These are phyloP conservation scores for Venusia cambrica DNA, from an alignment of 2,888 invertebrate species.

Conservation along the genomic window DNA sequence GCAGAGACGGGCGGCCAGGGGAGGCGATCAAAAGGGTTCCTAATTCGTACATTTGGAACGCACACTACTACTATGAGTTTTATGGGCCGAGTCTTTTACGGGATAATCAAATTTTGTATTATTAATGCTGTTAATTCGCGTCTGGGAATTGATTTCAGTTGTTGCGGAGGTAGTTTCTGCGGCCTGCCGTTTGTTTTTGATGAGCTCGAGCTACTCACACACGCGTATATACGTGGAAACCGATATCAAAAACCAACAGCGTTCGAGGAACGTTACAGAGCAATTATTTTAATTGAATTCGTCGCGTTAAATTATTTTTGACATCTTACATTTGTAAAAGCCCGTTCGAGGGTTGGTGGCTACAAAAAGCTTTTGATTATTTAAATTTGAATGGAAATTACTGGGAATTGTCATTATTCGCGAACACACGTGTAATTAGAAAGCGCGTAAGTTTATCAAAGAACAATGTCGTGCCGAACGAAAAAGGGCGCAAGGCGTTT, in stretches of 20 bases:
- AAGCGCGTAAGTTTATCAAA: conserved; percentile 27
- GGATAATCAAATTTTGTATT: conserved; percentile 81
- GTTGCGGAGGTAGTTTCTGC: conserved; percentile 27
- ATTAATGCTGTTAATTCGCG: conserved; percentile 73
- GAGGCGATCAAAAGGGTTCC: conserved; percentile 75
- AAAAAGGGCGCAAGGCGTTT: conserved; percentile 9
- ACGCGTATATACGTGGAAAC: conserved; percentile 23
- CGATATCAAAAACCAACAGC: conserved; percentile 44
- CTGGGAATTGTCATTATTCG: conserved; percentile 29
- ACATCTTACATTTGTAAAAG: conserved; percentile 58
- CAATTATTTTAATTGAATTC: conserved; percentile 62
- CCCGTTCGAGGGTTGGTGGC: conserved; percentile 59
- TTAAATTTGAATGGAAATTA: conserved; percentile 29
- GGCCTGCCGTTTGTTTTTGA: conserved; percentile 30
- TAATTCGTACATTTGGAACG: conserved; percentile 76
- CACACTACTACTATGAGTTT: conserved; percentile 76
- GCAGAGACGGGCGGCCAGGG: conserved; percentile 52
- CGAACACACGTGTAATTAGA: conserved; percentile 31
- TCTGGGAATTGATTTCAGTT: conserved; percentile 61
- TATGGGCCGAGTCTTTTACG: conserved; percentile 79
- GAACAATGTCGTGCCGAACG: conserved; percentile 15
- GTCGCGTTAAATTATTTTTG: conserved; percentile 61
- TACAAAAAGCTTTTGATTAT: conserved; percentile 30
- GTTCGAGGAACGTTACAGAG: conserved; percentile 39
- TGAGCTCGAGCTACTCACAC: conserved; percentile 15